Base-by-base conservation (phyloP, 2,797 vertebrate genomes). In the Parauchenoglanis ngamensis region DNA sequence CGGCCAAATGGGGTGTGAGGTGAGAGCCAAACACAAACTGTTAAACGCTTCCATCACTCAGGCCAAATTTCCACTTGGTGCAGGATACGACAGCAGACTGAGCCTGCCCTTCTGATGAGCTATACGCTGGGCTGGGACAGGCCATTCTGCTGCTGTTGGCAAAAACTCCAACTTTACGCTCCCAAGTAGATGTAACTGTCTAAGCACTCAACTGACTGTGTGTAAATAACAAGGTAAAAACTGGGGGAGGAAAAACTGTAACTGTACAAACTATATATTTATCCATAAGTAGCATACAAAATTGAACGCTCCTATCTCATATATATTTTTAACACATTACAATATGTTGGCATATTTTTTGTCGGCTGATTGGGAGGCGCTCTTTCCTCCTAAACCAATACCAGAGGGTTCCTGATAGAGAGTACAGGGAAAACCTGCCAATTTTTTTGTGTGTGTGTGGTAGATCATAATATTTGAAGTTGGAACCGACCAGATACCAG, bases 1-100 rank as follows among this genome's bases (percentile, higher is more conserved):
- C 31, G 61, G 77, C 84, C 57, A 87, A 72, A 49, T 88, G 4
- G 44, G 44, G 86, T 86, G 85, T 44, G 85, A 83, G 80, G 79
- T 57, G 82, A 77, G 81, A 78, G 85, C 52, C 59, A 81, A 28
- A 61, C 59, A 85, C 11, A 78, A 72, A n/a, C 40, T 35, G 46
- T 83, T 85, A 59, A 59, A 88, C 76, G 31, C 68, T 19, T 61
- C 35, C 21, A 75, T 0, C 15, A 15, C 56, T 63, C 52, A 31
- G 65, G 35, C 52, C 77, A 86, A 68, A 57, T 81, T 72, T 57
- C 65, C 52, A 46, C 23, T 46, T 17, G 79, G 23, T 81, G 6
- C 23, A 49, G 23, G 40, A 81, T 44, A 19, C 3, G 3, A 44
- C 7, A 1, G 46, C 13, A 54, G 73, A 76, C 46, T 13, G 72